Evolutionary conservation across 1,140 invertebrate species (phyloP), one percentile per base, ranked within the genome.

Genomic region (Drosophila mauritiana): DNA sequence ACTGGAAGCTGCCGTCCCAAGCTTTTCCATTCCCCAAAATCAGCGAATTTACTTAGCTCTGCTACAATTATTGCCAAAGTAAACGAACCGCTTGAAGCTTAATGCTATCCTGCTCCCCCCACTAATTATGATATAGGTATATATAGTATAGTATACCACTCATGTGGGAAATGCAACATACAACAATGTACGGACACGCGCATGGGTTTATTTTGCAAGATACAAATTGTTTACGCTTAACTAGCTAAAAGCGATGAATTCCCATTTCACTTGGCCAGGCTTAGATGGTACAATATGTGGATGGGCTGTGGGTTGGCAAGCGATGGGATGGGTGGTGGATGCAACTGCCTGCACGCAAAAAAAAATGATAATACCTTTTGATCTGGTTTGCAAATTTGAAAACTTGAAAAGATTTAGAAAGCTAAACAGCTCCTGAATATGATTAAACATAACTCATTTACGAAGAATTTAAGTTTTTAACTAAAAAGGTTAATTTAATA

Each of bases 201-300:
- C 69, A 31, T 52, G 49, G 39, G 43, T 88, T 88, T 88, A 88
- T 88, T 88, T 88, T 69, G 81, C 73, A 84, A 85, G 79, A 55
- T 69, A 81, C 62, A 69, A 85, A 78, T 73, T 78, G 69, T 73
- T 80, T 67, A 73, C 54, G 76, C 77, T 77, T 73, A 85, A 80
- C 57, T 75, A 75, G 72, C 73, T 53, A 65, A 75, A 53, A 42
- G 25, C 55, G 67, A 73, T 73, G 69, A 73, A 65, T 65, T 57
- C 54, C 15, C 43, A 65, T 64, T 57, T 45, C 42, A 20, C 37
- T n/a, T 25, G 54, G 34, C 68, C 39, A 17, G 54, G 55, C 69
- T 73, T 73, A 73, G 42, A 73, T 25, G 25, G 34, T 73, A 73
- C 52, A 73, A 61, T 73, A 73, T 39, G 64, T 46, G 42, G 36